phyloP scores from a whole-genome alignment of 2,888 invertebrate genomes.

The Epirrhoe alternata region DNA sequence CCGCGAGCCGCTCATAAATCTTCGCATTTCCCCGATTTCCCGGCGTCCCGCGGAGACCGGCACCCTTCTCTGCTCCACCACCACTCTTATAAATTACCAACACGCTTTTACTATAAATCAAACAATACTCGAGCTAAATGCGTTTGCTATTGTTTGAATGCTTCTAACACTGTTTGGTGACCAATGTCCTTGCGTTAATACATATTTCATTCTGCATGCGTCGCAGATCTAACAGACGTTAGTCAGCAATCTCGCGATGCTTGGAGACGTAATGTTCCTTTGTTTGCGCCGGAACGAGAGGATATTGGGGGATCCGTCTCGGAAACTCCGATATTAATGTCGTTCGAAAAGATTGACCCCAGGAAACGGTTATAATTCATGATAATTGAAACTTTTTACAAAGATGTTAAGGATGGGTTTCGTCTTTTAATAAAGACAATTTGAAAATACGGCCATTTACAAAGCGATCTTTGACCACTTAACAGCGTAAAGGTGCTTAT shows the following conservation, averaged over 20 bases:
- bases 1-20: slow-evolving; percentile 78
- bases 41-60: slow-evolving; percentile 67
- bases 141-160: slow-evolving; percentile 83
- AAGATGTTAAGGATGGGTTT: slow-evolving; percentile 51
- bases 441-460: slow-evolving; percentile 62
- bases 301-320: slow-evolving; percentile 71
- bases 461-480: slow-evolving; percentile 71
- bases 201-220: slow-evolving; percentile 62
- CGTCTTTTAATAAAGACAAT: slow-evolving; percentile 52
- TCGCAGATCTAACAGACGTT: slow-evolving; percentile 60
- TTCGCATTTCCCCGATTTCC: slow-evolving; percentile 82
- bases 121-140: slow-evolving; percentile 80
- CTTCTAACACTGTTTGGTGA: slow-evolving; percentile 66
- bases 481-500: slow-evolving; percentile 77
- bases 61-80: slow-evolving; percentile 67
- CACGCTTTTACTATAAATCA: slow-evolving; percentile 83
- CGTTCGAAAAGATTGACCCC: slow-evolving; percentile 62
- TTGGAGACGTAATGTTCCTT: slow-evolving; percentile 71
- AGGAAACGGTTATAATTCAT: slow-evolving; percentile 73
- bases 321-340: slow-evolving; percentile 67
- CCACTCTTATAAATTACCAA: slow-evolving; percentile 84
- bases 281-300: slow-evolving; percentile 69
- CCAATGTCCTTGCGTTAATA: slow-evolving; percentile 56
- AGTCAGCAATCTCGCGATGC: slow-evolving; percentile 63
- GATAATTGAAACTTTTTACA: slow-evolving; percentile 71